These are phyloP conservation scores for Gallinago jamesoni DNA, from an alignment of 2,113 vertebrate species.

Conservation along the genomic window DNA sequence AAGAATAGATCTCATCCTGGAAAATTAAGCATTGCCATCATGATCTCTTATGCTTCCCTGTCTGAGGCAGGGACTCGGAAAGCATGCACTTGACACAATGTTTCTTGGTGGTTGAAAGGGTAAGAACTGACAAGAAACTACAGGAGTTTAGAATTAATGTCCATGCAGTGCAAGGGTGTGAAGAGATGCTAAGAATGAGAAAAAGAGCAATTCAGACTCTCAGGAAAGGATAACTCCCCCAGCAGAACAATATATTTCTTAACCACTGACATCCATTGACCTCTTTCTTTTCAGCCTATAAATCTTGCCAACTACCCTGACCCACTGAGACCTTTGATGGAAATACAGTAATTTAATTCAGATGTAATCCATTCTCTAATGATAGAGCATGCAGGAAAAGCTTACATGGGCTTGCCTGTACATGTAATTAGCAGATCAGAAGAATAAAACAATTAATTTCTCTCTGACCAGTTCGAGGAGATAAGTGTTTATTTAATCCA, in stretches of 20 bases:
- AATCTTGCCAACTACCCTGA: slow-evolving; percentile 32
- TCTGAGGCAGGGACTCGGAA: neutral
- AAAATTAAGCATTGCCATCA: neutral
- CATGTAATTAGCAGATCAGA: slow-evolving; percentile 37
- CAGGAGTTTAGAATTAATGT: slow-evolving; percentile 17
- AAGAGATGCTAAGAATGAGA: neutral
- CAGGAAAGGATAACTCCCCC: neutral
- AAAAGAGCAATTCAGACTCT: neutral
- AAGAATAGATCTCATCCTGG: neutral
- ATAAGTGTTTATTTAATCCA: slow-evolving; percentile 37
- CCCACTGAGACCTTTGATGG: slow-evolving; percentile 2
- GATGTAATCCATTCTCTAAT: slow-evolving; percentile 30
- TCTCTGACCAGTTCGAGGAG: slow-evolving; percentile 12
- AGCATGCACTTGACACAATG: neutral
- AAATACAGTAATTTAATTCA: slow-evolving; percentile 36
- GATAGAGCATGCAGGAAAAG: neutral
- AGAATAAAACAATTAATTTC: slow-evolving; percentile 41
- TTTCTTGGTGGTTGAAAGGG: neutral
- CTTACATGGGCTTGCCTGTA: neutral
- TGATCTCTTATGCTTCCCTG: neutral
- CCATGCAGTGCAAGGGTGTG: neutral
- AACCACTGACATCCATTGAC: neutral
- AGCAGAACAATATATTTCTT: slow-evolving; percentile 9
- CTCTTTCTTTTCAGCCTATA: slow-evolving; percentile 23
- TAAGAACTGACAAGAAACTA: slow-evolving; percentile 6